Conservation (phyloP, 2,113 vertebrate species). For the Upupa epops region DNA sequence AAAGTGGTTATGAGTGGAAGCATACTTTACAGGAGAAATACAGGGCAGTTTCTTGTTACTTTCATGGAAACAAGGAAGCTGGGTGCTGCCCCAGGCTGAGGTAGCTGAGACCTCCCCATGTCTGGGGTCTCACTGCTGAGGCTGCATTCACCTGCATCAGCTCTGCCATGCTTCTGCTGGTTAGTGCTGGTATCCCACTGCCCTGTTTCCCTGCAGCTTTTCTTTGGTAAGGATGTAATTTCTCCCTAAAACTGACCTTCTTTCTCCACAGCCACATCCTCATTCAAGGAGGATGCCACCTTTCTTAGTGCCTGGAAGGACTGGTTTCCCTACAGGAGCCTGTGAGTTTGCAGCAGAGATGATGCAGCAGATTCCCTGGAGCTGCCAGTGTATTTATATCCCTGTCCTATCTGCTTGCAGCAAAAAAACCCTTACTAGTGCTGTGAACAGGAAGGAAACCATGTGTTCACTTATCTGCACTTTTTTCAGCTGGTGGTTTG, state of each 20-base stretch:
- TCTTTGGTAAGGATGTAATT: background rate
- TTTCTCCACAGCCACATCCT: background rate
- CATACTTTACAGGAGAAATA: background rate
- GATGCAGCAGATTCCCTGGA: constrained; percentile 7
- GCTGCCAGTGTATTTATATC: constrained; percentile 1
- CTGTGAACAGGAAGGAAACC: background rate
- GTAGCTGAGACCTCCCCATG: background rate
- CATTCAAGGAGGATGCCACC: background rate
- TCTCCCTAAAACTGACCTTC: background rate
- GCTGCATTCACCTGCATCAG: background rate
- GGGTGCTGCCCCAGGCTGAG: background rate
- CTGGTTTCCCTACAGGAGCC: background rate
- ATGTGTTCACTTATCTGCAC: background rate
- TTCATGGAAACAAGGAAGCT: background rate
- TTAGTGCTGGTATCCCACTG: background rate
- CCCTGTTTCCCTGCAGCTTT: background rate
- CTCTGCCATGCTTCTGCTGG: background rate
- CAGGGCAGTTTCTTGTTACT: background rate
- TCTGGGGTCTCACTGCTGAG: background rate
- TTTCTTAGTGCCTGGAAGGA: background rate
- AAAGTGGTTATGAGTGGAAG: background rate
- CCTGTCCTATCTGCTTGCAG: background rate
- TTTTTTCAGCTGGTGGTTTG: background rate
- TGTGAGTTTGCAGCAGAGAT: background rate
- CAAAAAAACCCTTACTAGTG: background rate